phyloP scores from a whole-genome alignment of 2,797 vertebrate genomes.

The Peromyscus melanophrys region DNA sequence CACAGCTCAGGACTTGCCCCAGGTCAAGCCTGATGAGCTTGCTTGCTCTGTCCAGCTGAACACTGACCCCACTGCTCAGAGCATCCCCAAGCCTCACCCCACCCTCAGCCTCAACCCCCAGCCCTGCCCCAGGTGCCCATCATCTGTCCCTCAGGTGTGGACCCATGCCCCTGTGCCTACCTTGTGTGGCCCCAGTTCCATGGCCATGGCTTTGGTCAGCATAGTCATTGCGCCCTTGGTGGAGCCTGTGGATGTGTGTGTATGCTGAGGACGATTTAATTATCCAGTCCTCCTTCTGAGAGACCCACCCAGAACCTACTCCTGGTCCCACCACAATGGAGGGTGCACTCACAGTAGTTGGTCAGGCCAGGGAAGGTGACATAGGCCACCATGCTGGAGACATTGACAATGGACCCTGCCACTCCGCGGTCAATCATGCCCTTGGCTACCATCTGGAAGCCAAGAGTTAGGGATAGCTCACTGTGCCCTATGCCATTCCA shows the following conservation, averaged over 20 bases:
- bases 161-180: conserved; percentile 82
- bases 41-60: not conserved
- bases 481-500: accelerated
- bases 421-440: conserved; percentile 92
- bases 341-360: conserved; percentile 92
- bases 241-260: conserved; percentile 89
- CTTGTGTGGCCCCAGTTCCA: conserved; percentile 95
- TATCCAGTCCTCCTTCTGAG: too few relatives aligned
- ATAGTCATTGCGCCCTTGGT: conserved; percentile 95
- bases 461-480: not conserved
- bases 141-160: not conserved
- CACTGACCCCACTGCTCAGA: not conserved
- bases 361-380: conserved; percentile 90
- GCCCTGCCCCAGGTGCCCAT: not conserved
- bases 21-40: not conserved
- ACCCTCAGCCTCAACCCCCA: not conserved
- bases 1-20: not conserved
- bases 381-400: conserved; percentile 95
- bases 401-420: conserved; percentile 94
- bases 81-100: not conserved
- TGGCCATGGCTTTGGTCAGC: conserved; percentile 95
- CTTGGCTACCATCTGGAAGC: conserved; percentile 91
- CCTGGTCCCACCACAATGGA: too few relatives aligned
- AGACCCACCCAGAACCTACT: too few relatives aligned
- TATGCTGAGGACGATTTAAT: not conserved